Base-by-base conservation (phyloP, 2,888 invertebrate species). In the Polydrusus tereticollis region DNA sequence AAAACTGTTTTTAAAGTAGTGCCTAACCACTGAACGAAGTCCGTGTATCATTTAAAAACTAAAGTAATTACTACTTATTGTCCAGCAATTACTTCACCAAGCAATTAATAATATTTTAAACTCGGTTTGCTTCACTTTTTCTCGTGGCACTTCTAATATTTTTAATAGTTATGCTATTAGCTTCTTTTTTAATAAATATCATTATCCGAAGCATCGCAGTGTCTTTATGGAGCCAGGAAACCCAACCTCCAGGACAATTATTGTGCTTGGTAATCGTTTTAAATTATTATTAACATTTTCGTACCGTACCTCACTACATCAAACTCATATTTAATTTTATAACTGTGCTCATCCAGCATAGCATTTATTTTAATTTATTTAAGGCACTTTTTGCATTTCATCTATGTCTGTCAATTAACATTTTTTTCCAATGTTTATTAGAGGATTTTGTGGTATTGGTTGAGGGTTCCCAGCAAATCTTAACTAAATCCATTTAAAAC, bases 181-280 rank as follows among this genome's bases (percentile, higher is more conserved):
- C 63, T 69, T 62, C 43, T 69, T 55, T 69, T 43, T 14, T 69
- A 69, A 63, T 69, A 63, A 63, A 63, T 69, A 57, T 69, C 29
- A 69, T 69, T 57, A 69, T 63, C 20, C 16, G 18, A 60, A 21
- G 10, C 62, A 55, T 29, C 18, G 52, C 50, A 45, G 16, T 45
- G 55, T 66, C 57, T 57, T 57, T 23, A 47, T 33, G 33, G 38
- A 57, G 36, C 21, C 66, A 66, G 66, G 66, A 58, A 57, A 45
- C 29, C 26, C 66, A 57, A 26, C 57, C 57, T 55, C 62, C 62
- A 52, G 16, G 62, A 52, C 60, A 69, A 69, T 60, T 52, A 43
- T 60, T 60, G 12, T 29, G 62, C 41, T 45, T 29, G 45, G 45
- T 62, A 62, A 62, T 62, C 62, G 45, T 62, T 29, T 62, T 43